These are phyloP conservation scores for Eupithecia tripunctaria DNA, from an alignment of 2,888 invertebrate species.

Conservation along the genomic window DNA sequence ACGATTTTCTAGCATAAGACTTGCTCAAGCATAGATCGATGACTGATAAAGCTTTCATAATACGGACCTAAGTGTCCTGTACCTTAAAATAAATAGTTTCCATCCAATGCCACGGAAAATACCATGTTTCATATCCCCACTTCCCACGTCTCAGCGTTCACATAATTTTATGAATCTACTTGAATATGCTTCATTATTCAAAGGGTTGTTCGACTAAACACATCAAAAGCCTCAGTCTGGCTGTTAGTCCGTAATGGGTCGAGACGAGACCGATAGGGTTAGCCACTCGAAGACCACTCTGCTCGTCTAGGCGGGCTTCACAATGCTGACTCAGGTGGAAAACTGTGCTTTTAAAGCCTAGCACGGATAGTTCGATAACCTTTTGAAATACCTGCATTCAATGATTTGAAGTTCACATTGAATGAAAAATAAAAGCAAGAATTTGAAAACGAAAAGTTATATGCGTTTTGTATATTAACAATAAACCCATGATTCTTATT, in stretches of 20 bases:
- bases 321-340: slow-evolving; percentile 59
- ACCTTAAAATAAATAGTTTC: no score
- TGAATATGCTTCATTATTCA: slow-evolving; percentile 6
- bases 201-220: slow-evolving; percentile 15
- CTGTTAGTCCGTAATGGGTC: slow-evolving; percentile 52
- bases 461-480: no score
- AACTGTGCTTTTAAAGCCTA: slow-evolving; percentile 49
- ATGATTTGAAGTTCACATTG: not conserved
- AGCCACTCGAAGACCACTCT: slow-evolving; percentile 54
- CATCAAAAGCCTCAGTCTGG: slow-evolving; percentile 33
- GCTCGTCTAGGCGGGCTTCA: slow-evolving; percentile 60
- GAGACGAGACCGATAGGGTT: slow-evolving; percentile 58
- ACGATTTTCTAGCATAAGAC: no score
- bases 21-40: no score
- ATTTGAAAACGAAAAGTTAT: not conserved
- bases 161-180: not conserved
- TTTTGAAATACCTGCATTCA: slow-evolving; percentile 13
- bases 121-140: not conserved
- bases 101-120: no score
- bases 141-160: not conserved
- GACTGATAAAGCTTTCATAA: no score
- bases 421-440: not conserved
- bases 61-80: no score
- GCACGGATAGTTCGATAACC: slow-evolving; percentile 55
- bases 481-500: not conserved